phyloP scores from a whole-genome alignment of 2,888 invertebrate genomes.

The Pyrochroa serraticornis region DNA sequence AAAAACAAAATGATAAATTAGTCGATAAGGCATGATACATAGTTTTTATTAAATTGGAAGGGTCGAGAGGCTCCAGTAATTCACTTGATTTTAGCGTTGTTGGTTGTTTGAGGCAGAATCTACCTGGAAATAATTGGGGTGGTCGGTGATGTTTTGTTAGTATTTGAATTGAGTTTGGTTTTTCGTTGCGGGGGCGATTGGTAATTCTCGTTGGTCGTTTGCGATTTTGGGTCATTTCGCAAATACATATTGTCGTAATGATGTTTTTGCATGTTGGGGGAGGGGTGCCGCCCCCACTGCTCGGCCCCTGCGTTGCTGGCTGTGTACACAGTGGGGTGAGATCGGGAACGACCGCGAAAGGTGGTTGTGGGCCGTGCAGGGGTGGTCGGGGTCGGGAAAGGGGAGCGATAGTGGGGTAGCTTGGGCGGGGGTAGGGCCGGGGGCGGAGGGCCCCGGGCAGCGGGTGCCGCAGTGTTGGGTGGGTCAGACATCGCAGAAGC shows the following conservation, averaged over 20 bases:
- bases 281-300: not conserved
- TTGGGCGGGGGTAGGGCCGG: conserved; percentile 56
- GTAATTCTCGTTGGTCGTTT: too few species aligned
- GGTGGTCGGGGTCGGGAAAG: conserved; percentile 40
- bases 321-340: conserved; percentile 28
- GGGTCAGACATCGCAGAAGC: conserved; percentile 58
- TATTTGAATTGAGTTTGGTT: too few species aligned
- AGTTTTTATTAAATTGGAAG: not conserved
- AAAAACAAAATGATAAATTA: not conserved
- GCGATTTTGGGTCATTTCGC: too few species aligned
- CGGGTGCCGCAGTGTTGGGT: conserved; percentile 60
- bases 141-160: too few species aligned
- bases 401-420: conserved; percentile 56
- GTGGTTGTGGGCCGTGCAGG: conserved; percentile 43
- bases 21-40: not conserved
- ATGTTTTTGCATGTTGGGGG: too few species aligned
- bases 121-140: too few species aligned
- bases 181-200: too few species aligned
- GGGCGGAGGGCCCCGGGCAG: conserved; percentile 57
- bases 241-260: too few species aligned
- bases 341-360: conserved; percentile 33
- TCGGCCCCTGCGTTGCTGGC: conserved; percentile 18
- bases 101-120: too few species aligned
- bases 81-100: too few species aligned
- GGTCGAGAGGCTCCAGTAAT: too few species aligned